Percentiles rank a stretch among this genome's conserved stretches.
phyloP scores from a whole-genome alignment of 2,113 vertebrate species.

The Brienomyrus longianalis region DNA sequence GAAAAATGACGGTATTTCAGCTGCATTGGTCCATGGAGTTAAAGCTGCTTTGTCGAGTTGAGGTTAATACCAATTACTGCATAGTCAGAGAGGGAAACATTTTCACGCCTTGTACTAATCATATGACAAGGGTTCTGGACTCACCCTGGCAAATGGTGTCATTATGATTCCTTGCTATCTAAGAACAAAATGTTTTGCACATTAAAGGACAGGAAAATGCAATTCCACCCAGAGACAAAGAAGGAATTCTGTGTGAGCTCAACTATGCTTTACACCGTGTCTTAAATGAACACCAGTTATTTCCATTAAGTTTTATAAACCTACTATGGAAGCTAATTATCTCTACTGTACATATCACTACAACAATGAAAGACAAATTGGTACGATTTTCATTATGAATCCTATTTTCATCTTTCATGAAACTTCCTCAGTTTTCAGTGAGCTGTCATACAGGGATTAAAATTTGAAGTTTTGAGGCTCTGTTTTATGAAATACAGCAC shows the following conservation, averaged over 20 bases:
- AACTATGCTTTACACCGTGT: constrained; percentile 23
- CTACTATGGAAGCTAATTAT: neutral
- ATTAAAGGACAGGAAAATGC: constrained; percentile 2
- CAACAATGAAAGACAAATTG: constrained; percentile 4
- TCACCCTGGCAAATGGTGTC: neutral
- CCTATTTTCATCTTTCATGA: neutral
- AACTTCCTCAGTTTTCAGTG: constrained; percentile 3
- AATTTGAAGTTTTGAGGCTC: constrained; percentile 16
- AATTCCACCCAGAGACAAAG: neutral
- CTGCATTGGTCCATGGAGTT: neutral
- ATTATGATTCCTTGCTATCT: neutral
- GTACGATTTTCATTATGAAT: neutral
- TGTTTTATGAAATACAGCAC: constrained; percentile 54
- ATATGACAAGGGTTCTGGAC: neutral
- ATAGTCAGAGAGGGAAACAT: neutral
- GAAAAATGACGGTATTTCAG: neutral
- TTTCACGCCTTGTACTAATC: constrained; percentile 3
- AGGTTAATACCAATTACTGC: constrained; percentile 6
- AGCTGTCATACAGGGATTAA: neutral
- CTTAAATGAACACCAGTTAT: constrained; percentile 33
- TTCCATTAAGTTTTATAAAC: neutral
- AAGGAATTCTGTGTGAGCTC: neutral
- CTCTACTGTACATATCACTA: neutral
- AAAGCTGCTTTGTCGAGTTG: neutral
- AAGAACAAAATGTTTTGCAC: constrained; percentile 8